A percentile compares a stretch with the other conserved stretches of the same genome.
These are phyloP conservation scores for Phoebastria nigripes DNA, from an alignment of 2,797 vertebrate genomes.

Conservation along the genomic window DNA sequence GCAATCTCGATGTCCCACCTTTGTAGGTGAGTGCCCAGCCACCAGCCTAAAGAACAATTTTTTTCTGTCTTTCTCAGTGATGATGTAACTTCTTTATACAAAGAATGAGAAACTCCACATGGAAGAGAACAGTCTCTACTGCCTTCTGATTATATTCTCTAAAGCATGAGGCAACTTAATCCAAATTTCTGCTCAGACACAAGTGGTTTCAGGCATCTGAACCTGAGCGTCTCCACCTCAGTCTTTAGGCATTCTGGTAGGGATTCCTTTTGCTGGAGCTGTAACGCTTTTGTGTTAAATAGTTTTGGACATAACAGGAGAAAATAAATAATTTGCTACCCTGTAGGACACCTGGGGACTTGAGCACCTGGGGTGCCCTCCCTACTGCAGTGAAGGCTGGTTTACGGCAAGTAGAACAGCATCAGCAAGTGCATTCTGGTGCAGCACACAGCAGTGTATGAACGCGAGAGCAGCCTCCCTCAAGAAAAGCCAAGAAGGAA, in stretches of 20 bases:
- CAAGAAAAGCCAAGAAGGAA: neutral
- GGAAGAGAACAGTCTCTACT: neutral
- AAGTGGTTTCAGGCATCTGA: neutral
- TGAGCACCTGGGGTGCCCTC: neutral
- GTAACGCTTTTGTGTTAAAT: neutral
- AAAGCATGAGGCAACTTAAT: neutral
- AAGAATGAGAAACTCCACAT: neutral
- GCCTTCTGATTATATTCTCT: neutral
- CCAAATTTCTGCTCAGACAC: neutral
- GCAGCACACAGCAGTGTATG: neutral
- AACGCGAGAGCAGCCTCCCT: neutral
- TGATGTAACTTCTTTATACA: neutral
- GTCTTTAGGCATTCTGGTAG: neutral
- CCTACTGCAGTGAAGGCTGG: neutral
- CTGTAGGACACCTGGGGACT: neutral
- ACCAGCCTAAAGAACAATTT: neutral
- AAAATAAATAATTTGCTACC: neutral
- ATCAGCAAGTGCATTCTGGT: neutral
- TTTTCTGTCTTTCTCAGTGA: neutral
- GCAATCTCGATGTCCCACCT: fast-evolving
- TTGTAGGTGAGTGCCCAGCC: neutral
- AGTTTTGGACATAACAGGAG: neutral
- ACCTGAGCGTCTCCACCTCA: neutral
- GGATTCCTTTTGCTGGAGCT: neutral
- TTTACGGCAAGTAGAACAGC: neutral